Evolutionary conservation across 2,888 invertebrate genomes (phyloP).

Genomic region (Agrilus mali): DNA sequence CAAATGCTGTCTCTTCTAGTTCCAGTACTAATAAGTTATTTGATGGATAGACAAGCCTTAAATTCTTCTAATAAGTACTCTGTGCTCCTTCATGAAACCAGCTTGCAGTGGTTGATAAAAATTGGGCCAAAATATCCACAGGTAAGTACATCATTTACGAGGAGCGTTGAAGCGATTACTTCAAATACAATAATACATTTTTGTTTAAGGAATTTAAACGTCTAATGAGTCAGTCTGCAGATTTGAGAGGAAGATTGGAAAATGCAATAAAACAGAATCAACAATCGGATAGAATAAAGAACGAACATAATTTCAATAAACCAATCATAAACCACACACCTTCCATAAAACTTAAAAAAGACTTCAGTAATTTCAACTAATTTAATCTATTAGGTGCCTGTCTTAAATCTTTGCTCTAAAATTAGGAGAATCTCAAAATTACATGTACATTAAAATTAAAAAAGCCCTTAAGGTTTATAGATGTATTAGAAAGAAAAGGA

Average conservation of each 20-base stretch:
- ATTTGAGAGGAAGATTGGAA: slow-evolving; percentile 72
- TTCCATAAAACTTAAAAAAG: slow-evolving; percentile 84
- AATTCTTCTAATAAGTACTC: slow-evolving; percentile 49
- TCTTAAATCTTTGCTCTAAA: no score
- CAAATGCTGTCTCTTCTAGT: slow-evolving; percentile 82
- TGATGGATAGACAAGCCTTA: slow-evolving; percentile 56
- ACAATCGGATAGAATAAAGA: slow-evolving; percentile 40
- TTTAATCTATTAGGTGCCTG: slow-evolving; percentile 5
- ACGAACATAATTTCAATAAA: slow-evolving; percentile 35
- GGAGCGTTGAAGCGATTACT: background rate
- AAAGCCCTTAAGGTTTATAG: no score
- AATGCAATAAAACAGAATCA: slow-evolving; percentile 68
- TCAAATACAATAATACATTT: slow-evolving; percentile 3
- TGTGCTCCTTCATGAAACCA: slow-evolving; percentile 71
- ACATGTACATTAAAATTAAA: no score
- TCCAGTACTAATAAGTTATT: slow-evolving; percentile 78
- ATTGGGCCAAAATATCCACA: slow-evolving; percentile 88
- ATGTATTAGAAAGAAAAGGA: no score
- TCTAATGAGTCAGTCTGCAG: slow-evolving; percentile 73
- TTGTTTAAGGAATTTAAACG: slow-evolving; percentile 69
- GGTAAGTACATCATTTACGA: slow-evolving; percentile 31
- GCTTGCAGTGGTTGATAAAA: slow-evolving; percentile 79
- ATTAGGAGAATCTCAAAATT: no score
- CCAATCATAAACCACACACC: slow-evolving; percentile 39
- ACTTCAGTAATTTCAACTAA: slow-evolving; percentile 85